phyloP scores from a whole-genome alignment of 2,888 invertebrate genomes.

The Hydropsyche betteni region DNA sequence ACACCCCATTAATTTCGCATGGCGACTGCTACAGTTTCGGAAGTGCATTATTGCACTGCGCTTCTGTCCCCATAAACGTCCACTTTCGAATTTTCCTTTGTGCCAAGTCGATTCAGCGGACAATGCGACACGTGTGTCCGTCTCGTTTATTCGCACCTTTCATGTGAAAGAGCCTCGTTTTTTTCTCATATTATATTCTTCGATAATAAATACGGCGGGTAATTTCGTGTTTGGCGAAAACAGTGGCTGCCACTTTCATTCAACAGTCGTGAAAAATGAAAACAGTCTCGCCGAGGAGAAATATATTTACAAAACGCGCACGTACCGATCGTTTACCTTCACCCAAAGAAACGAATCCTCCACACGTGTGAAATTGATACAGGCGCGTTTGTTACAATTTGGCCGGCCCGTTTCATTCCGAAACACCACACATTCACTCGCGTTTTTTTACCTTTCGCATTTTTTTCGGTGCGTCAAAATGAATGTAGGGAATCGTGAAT shows the following conservation, averaged over 20 bases:
- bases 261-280: conserved; percentile 9
- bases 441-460: no score
- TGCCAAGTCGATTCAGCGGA: not conserved
- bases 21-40: conserved; percentile 25
- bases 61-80: conserved; percentile 17
- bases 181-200: no score
- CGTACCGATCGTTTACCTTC: conserved; percentile 49
- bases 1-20: conserved; percentile 31
- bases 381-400: conserved; percentile 37
- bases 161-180: no score
- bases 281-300: conserved; percentile 30
- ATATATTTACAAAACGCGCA: conserved; percentile 49
- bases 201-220: no score
- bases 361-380: conserved; percentile 51
- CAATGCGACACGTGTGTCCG: no score
- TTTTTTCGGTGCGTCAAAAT: no score
- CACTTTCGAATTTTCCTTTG: conserved; percentile 24
- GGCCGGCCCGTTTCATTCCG: not conserved
- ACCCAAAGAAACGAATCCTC: conserved; percentile 50
- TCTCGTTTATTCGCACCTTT: no score
- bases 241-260: conserved; percentile 14
- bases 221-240: no score
- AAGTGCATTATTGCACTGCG: conserved; percentile 31
- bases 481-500: no score
- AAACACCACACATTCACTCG: no score